These are phyloP conservation scores for Cherax quadricarinatus DNA, from an alignment of 1,140 invertebrate genomes.

Conservation along the genomic window DNA sequence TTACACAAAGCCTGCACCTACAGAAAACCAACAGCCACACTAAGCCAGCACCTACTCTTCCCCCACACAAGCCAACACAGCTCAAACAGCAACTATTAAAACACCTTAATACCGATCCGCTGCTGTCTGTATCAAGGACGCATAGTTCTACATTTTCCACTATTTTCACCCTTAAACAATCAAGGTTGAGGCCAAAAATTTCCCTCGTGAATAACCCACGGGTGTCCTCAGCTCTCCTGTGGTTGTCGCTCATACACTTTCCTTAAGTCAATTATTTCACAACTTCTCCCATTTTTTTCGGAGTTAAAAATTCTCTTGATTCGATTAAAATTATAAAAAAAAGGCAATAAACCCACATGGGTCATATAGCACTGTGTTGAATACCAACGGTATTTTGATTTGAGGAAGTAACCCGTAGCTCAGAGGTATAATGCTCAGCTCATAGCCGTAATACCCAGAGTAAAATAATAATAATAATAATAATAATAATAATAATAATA, in stretches of 20 bases:
- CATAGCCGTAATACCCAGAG: too few species aligned
- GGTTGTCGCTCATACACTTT: not conserved
- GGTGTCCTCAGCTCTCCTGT: not conserved
- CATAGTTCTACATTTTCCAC: not conserved
- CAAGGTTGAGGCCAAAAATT: not conserved
- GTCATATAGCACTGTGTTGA: too few species aligned
- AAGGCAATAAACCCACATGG: too few species aligned
- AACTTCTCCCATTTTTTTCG: too few species aligned
- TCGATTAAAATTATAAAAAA: too few species aligned
- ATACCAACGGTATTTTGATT: too few species aligned
- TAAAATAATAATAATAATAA: too few species aligned
- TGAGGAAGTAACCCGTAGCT: too few species aligned
- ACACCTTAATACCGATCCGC: not conserved
- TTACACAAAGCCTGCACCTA: not conserved
- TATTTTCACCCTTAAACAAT: not conserved
- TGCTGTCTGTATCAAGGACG: not conserved
- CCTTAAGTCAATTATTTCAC: not conserved
- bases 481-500: too few species aligned
- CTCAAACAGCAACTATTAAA: not conserved
- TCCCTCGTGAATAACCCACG: not conserved
- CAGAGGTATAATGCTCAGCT: too few species aligned
- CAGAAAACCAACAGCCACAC: not conserved
- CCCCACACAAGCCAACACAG: not conserved
- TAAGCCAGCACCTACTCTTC: not conserved
- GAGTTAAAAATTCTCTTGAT: too few species aligned